These are phyloP conservation scores for Syngnathus scovelli DNA, from an alignment of 2,113 vertebrate species.

Conservation along the genomic window DNA sequence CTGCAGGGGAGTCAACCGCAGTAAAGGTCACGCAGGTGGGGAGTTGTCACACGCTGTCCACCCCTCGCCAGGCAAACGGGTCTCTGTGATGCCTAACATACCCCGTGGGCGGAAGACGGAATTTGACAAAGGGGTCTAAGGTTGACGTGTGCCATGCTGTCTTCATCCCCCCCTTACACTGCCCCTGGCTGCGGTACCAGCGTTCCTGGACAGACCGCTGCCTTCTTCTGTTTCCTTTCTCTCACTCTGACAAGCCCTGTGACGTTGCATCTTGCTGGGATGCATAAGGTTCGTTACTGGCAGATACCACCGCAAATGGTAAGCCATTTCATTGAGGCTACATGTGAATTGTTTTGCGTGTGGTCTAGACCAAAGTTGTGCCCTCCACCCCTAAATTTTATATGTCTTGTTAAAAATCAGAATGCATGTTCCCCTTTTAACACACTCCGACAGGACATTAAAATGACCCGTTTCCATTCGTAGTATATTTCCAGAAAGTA, in stretches of 20 bases:
- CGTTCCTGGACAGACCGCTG: constrained; percentile 47
- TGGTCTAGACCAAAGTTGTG: not conserved
- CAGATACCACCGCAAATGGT: constrained; percentile 4
- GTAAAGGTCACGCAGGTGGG: constrained; percentile 76
- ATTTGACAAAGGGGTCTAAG: constrained; percentile 34
- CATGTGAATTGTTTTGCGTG: not conserved
- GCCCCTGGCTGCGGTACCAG: constrained; percentile 49
- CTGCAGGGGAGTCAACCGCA: constrained; percentile 66
- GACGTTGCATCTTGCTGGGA: constrained; percentile 26
- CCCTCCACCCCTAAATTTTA: too few relatives aligned
- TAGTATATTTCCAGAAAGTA: too few relatives aligned
- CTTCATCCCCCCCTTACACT: constrained; percentile 22
- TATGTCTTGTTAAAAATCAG: too few relatives aligned
- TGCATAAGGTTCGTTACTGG: constrained; percentile 20
- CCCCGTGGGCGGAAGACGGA: constrained; percentile 42
- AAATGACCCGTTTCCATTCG: too few relatives aligned
- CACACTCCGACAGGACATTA: too few relatives aligned
- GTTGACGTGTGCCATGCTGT: constrained; percentile 68
- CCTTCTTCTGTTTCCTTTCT: constrained; percentile 49
- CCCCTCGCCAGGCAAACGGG: constrained; percentile 57
- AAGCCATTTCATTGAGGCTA: not conserved
- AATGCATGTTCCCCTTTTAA: too few relatives aligned
- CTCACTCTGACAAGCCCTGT: constrained; percentile 38
- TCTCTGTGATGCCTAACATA: constrained; percentile 53
- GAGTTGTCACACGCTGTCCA: constrained; percentile 66